Conservation (phyloP, 2,797 vertebrate species). For the Hemibagrus guttatus region DNA sequence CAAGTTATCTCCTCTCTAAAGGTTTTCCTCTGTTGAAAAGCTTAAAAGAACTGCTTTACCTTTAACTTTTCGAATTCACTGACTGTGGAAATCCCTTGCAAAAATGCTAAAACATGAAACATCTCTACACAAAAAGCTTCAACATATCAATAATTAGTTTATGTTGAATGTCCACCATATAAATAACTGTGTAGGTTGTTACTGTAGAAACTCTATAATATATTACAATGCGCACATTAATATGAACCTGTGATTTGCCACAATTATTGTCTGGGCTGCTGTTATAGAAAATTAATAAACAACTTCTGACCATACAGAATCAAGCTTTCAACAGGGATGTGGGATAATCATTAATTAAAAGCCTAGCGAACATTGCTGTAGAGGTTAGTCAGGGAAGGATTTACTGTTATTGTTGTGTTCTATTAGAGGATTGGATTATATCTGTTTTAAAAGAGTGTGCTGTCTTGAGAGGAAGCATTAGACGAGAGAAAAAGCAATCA, state of each 20-base stretch:
- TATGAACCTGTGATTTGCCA: not conserved
- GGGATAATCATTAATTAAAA: not conserved
- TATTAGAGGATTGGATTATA: slow-evolving; percentile 9
- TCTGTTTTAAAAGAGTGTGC: not conserved
- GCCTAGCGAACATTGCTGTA: not conserved
- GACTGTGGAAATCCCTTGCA: not conserved
- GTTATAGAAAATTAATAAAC: not conserved
- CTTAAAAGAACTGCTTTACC: not conserved
- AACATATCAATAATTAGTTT: not conserved
- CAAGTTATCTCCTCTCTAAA: not conserved
- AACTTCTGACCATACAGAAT: not conserved
- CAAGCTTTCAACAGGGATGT: not conserved
- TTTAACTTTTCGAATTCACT: not conserved
- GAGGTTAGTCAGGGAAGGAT: not conserved
- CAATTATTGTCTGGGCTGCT: not conserved
- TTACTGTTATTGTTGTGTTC: not conserved
- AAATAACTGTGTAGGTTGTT: not conserved
- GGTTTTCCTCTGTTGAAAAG: not conserved
- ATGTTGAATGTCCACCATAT: not conserved
- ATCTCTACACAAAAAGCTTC: not conserved
- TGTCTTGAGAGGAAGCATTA: not conserved
- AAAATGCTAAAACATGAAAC: not conserved
- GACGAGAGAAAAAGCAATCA: not conserved
- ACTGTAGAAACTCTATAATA: not conserved
- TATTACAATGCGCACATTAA: not conserved